A percentile compares a stretch with the other conserved stretches of the same genome.
These are phyloP conservation scores for Urechis unicinctus DNA, from an alignment of 2,888 invertebrate genomes.

Conservation along the genomic window DNA sequence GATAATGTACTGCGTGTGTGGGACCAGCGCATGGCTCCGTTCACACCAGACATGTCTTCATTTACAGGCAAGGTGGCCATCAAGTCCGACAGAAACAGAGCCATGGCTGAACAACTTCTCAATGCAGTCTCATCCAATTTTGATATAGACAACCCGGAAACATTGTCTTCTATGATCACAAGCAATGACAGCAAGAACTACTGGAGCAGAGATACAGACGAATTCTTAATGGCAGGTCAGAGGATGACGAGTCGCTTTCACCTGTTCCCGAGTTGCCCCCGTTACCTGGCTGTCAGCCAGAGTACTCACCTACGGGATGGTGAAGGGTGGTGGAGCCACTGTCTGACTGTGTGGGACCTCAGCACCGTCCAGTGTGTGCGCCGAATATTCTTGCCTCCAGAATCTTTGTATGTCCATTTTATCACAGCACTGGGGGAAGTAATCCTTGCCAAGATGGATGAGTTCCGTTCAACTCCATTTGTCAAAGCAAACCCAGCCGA, in stretches of 20 bases:
- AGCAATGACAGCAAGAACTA: slow-evolving; percentile 12
- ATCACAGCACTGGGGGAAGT: neutral
- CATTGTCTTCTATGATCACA: slow-evolving; percentile 5
- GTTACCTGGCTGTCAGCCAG: slow-evolving; percentile 11
- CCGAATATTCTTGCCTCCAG: slow-evolving; percentile 11
- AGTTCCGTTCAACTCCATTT: neutral
- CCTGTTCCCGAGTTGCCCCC: neutral
- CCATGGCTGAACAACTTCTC: slow-evolving; percentile 4
- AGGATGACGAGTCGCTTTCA: slow-evolving; percentile 5
- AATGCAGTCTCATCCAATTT: slow-evolving; percentile 3
- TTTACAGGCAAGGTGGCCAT: slow-evolving; percentile 19
- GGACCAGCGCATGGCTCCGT: slow-evolving; percentile 21
- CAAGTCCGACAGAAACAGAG: neutral
- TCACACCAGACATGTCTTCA: slow-evolving; percentile 13
- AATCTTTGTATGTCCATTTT: neutral
- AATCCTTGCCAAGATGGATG: neutral
- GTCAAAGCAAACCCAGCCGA: neutral
- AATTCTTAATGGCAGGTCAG: neutral
- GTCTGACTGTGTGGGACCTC: slow-evolving; percentile 14
- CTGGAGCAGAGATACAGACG: slow-evolving; percentile 9
- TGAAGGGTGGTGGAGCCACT: neutral
- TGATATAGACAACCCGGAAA: neutral
- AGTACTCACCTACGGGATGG: neutral
- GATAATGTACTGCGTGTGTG: slow-evolving; percentile 31
- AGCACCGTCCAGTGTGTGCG: slow-evolving; percentile 10